Base-by-base conservation (phyloP, 2,888 invertebrate genomes). In the Ophioninae sp. region DNA sequence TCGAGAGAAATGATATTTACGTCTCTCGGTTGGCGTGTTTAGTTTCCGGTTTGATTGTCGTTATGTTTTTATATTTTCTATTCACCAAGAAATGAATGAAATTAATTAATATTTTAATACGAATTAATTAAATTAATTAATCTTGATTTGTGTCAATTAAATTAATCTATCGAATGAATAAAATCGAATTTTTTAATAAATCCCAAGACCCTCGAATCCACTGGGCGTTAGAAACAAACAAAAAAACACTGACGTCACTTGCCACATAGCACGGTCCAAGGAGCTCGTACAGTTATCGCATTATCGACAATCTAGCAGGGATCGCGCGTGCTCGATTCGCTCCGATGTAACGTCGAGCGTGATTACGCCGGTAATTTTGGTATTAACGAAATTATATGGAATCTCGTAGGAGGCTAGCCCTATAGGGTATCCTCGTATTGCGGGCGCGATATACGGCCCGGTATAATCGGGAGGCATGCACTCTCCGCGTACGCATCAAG, bases 351-450 rank as follows among this genome's bases (percentile, higher is more conserved):
- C 77, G 70, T 76, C 78, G 80, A 82, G 81, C 82, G 81, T 85
- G 80, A 86, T 83, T 76, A 81, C 83, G 68, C 73, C 70, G 65
- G 75, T 74, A 84, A 86, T 86, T 85, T 82, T 44, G 78, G 76
- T 70, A 80, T 81, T 86, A 85, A 85, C 79, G 68, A 79, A 84
- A 81, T 80, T 82, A 84, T 70, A 81, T 77, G 61, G 67, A 44
- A 57, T 78, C 81, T 75, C 64, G 77, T 39, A 68, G 65, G 70
- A 77, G 30, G 76, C 65, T n/a, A 39, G 17, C 41, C 76, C 39
- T 50, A 50, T 57, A 44, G 30, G 39, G 61, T 67, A 17, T 76
- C 41, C 67, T 21, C 39, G 57, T 57, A 41, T 64, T 64, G 56
- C 41, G 37, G 23, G 10, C 21, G 64, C 10, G 64, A 74, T 20